A percentile compares a stretch with the other conserved stretches of the same genome.
These are phyloP conservation scores for Crossocerus cetratus DNA, from an alignment of 2,888 invertebrate genomes.

Conservation along the genomic window DNA sequence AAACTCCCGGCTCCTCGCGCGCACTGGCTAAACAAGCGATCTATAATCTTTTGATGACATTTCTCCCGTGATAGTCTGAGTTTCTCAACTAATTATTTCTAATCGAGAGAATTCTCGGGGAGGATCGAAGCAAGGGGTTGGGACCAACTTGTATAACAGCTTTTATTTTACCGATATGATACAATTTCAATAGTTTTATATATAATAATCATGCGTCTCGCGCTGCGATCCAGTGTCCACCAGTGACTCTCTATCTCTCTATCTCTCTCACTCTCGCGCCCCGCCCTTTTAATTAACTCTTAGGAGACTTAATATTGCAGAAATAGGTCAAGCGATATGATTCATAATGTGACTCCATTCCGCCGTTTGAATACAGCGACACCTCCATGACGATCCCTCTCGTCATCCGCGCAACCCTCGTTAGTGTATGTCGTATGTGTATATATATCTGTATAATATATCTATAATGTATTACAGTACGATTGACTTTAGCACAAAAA, in stretches of 20 bases:
- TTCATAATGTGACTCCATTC: constrained; percentile 42
- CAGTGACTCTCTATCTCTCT: constrained; percentile 16
- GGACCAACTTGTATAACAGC: constrained; percentile 70
- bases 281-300: constrained; percentile 24
- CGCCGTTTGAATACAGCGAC: constrained; percentile 20
- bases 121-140: neutral
- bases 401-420: neutral
- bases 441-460: constrained; percentile 30
- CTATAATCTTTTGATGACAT: too few relatives aligned
- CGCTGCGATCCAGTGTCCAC: neutral
- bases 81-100: too few relatives aligned
- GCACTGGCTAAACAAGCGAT: too few relatives aligned
- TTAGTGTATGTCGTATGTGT: constrained; percentile 20
- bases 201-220: constrained; percentile 1
- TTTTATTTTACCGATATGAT: constrained; percentile 69
- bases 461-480: constrained; percentile 35
- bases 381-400: constrained; percentile 11
- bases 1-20: too few relatives aligned
- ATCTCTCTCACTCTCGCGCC: neutral
- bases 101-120: too few relatives aligned
- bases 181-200: constrained; percentile 53
- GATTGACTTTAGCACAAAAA: constrained; percentile 64
- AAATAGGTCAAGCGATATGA: constrained; percentile 50
- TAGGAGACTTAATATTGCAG: constrained; percentile 42
- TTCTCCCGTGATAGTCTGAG: too few relatives aligned